Evolutionary conservation across 2,888 invertebrate species (phyloP), one percentile per base, ranked within the genome.

Genomic region (Lypha dubia): DNA sequence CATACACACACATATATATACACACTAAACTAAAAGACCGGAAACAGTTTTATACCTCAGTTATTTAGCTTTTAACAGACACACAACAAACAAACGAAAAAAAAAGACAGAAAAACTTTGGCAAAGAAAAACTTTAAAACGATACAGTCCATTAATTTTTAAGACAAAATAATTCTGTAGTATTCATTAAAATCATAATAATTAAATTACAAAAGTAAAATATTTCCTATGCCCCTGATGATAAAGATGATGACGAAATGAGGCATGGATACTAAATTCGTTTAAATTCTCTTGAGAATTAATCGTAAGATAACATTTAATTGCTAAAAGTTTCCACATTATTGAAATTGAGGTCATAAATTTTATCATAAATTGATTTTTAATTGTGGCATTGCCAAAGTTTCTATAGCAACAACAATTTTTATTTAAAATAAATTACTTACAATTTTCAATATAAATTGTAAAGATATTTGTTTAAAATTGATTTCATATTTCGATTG

Each of bases 141-240:
- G 75, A 71, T 41, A 74, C 79, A 70, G 49, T 71, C 65, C 75
- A 83, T 83, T 79, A 79, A 58, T 24, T 83, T 75, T 71, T 20
- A 35, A 75, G 70, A 32, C 53, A 75, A 75, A 68, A 75, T 75
- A 74, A 53, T 68, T 74, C 74, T 62, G 41, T 58, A 74, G 38
- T 68, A 46, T 68, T 79, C 51, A 75, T 83, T 83, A 51, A 79
- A 74, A 67, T 49, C 15, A 60, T n/a, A 75, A 46, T 67, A 44
- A 44, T 73, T 67, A 83, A 73, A 58, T 51, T 51, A 46, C n/a
- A 51, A 62, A 17, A 15, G 28, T 70, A 11, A 79, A 65, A 79
- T 49, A 73, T 38, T 73, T 63, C 11, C 17, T 38, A 44, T 62
- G 51, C 15, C n/a, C n/a, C n/a, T n/a, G n/a, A n/a, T n/a, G n/a